Evolutionary conservation across 2,888 invertebrate genomes (phyloP), one percentile per base, ranked within the genome.

Genomic region (Eurytoma adleriae): DNA sequence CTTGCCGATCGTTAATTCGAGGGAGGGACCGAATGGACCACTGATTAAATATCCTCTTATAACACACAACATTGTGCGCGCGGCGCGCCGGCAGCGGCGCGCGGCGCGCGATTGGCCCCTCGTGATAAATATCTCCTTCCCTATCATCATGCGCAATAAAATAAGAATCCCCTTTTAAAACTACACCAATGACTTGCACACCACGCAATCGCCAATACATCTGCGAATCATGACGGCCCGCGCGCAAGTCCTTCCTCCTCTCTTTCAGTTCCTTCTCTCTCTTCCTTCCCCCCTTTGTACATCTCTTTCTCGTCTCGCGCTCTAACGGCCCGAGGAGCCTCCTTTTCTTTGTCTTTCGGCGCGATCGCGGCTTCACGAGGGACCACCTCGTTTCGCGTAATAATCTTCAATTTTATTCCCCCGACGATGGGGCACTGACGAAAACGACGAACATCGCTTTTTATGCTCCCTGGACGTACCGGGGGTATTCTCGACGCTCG

Each of bases 331-430:
- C 13, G 14, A 61, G 1, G 16, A 5, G 64, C 27, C 40, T 40
- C 40, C 40, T 40, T 40, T 10, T 40, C 40, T 40, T 40, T 40
- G 40, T 40, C 40, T 40, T 40, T 61, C 61, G 27, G 40, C 18
- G 40, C 48, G 48, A 40, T 64, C 18, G 64, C 10, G 10, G n/a
- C 27, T 74, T 67, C 56, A 59, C 52, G 48, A n/a, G 62, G 69
- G 57, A 14, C 79, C 69, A 79, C 69, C 74, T 79, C 74, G 69
- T 69, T 64, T 64, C 64, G 64, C n/a, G 59, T 75, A 71, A 81
- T 74, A 77, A 80, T 67, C 80, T 56, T 76, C 71, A 80, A 80
- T 80, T 80, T 80, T 67, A 79, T 79, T 48, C 14, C 66, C 66
- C 27, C 24, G 30, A 16, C 30, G 69, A 69, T 27, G 18, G 50